Evolutionary conservation across 37 sponge, comb jelly and placozoan genomes (phyloP).

Genomic region (Cladorhizidae sp.): DNA sequence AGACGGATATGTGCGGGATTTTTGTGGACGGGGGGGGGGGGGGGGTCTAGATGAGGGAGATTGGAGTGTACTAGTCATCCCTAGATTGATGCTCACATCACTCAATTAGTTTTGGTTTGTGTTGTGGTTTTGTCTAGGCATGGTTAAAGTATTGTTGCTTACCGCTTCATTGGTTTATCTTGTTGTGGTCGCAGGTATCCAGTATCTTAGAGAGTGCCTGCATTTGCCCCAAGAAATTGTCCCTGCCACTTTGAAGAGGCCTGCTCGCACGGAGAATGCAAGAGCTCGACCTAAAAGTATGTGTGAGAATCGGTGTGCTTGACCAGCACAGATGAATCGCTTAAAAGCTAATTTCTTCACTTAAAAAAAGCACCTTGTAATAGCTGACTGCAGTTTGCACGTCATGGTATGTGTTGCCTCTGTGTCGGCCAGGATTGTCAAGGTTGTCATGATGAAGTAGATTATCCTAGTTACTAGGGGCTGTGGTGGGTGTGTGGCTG

Average conservation of each 20-base stretch:
- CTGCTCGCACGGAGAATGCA: conserved; percentile 70
- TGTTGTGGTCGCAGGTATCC: conserved; percentile 62
- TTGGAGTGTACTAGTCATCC: too few species aligned
- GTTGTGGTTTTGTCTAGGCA: too few species aligned
- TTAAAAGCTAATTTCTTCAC: background rate
- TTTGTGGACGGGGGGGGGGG: too few species aligned
- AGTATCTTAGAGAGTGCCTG: conserved; percentile 91
- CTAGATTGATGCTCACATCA: too few species aligned
- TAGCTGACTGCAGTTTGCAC: background rate
- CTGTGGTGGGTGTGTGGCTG: conserved; percentile 51
- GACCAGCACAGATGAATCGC: background rate
- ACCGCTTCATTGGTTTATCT: too few species aligned
- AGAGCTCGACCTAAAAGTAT: conserved; percentile 74
- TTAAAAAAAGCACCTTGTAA: conserved; percentile 17
- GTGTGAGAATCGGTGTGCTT: background rate
- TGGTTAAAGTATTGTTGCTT: too few species aligned
- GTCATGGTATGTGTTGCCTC: background rate
- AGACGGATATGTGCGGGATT: too few species aligned
- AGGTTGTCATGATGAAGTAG: conserved; percentile 68
- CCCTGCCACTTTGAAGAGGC: conserved; percentile 93
- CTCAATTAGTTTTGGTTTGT: too few species aligned
- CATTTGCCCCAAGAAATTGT: conserved; percentile 97
- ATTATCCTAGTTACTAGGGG: conserved; percentile 5
- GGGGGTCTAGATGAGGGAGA: too few species aligned
- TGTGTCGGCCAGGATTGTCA: conserved; percentile 29